A percentile compares a stretch with the other conserved stretches of the same genome.
Evolutionary conservation across 2,797 vertebrate genomes (phyloP).

Genomic region (Harpagifer antarcticus): DNA sequence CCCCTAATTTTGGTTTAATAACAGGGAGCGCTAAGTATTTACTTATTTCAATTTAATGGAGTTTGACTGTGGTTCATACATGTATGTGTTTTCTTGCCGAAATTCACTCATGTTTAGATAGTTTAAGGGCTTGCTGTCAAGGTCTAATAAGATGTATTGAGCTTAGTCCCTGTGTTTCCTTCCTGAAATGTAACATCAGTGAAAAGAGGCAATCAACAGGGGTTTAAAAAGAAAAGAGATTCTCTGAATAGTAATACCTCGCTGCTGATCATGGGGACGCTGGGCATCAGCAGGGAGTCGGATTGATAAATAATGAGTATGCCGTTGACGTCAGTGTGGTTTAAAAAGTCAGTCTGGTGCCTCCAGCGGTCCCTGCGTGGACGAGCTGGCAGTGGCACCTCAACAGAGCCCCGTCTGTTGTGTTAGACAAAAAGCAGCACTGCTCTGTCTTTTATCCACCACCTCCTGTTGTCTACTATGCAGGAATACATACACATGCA

Average conservation of each 20-base stretch:
- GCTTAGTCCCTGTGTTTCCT: constrained; percentile 17
- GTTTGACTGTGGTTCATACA: constrained; percentile 8
- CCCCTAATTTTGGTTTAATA: constrained; percentile 10
- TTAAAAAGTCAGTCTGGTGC: constrained; percentile 67
- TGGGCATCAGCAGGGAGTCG: constrained; percentile 49
- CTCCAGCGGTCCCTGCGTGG: constrained; percentile 33
- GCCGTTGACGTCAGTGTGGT: constrained; percentile 57
- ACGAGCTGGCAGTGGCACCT: constrained; percentile 34
- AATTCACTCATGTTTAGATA: not conserved
- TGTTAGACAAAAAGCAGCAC: constrained; percentile 29
- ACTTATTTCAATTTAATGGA: not conserved
- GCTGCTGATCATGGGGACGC: constrained; percentile 47
- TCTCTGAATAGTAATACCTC: constrained; percentile 67
- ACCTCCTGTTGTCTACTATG: constrained; percentile 9
- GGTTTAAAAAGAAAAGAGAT: constrained; percentile 32
- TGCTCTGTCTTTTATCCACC: constrained; percentile 35
- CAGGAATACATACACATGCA: constrained; percentile 25
- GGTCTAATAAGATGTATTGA: constrained; percentile 15
- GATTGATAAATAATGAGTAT: constrained; percentile 72
- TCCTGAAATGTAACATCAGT: constrained; percentile 42
- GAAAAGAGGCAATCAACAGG: constrained; percentile 55
- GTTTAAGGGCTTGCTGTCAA: constrained; percentile 2
- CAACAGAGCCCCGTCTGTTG: constrained; percentile 20
- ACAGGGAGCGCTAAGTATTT: constrained; percentile 9
- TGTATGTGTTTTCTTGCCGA: constrained; percentile 17